phyloP scores from a whole-genome alignment of 1,140 invertebrate species.

The Mamestra configurata region DNA sequence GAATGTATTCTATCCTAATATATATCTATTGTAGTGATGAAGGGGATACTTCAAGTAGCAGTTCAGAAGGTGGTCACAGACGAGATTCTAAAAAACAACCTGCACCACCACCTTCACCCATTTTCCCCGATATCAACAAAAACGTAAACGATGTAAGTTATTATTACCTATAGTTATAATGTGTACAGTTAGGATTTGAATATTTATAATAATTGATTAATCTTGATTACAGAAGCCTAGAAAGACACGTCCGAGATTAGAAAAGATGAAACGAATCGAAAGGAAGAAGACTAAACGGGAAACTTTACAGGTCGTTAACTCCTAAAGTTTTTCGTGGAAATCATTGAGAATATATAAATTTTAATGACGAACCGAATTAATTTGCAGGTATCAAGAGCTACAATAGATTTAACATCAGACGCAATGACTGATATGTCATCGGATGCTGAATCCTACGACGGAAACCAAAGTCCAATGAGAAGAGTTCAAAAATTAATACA shows the following conservation, averaged over 20 bases:
- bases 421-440: constrained; percentile 82
- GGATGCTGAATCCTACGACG: constrained; percentile 82
- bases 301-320: constrained; percentile 73
- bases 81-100: constrained; percentile 69
- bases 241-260: constrained; percentile 75
- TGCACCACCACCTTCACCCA: constrained; percentile 82
- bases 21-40: constrained; percentile 89
- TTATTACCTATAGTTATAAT: no score
- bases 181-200: background rate
- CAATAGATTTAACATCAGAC: constrained; percentile 86
- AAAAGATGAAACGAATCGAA: constrained; percentile 80
- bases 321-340: background rate
- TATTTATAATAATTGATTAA: constrained; percentile 31
- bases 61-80: constrained; percentile 80
- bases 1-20: constrained; percentile 29
- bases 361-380: constrained; percentile 22
- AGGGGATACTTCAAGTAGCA: constrained; percentile 92
- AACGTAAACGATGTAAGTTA: constrained; percentile 64
- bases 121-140: constrained; percentile 74
- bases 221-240: constrained; percentile 73
- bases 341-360: background rate
- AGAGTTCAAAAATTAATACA: constrained; percentile 81
- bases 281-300: constrained; percentile 82
- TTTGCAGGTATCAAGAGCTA: constrained; percentile 85
- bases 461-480: constrained; percentile 84